Evolutionary conservation across 1,140 invertebrate genomes (phyloP).

Genomic region (Spodoptera frugiperda): DNA sequence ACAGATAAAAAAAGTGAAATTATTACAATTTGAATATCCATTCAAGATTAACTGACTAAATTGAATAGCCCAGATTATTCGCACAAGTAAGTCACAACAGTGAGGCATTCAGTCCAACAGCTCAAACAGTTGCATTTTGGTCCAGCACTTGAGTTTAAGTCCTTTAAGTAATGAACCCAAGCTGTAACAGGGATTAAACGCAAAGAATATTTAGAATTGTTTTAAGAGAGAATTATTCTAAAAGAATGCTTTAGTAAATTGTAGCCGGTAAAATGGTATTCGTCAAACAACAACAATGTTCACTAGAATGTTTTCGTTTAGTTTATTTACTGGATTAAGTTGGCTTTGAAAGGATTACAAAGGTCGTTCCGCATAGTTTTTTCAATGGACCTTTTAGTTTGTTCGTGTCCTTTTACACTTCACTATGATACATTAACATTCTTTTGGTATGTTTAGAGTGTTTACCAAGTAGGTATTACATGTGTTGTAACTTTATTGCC

Average conservation of each 20-base stretch:
- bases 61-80: background rate
- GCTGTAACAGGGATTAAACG: slow-evolving; percentile 6
- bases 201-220: slow-evolving; percentile 44
- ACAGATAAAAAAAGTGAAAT: no score
- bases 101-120: slow-evolving; percentile 13
- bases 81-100: slow-evolving; percentile 2
- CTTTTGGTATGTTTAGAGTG: no score
- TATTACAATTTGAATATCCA: background rate
- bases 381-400: background rate
- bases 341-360: slow-evolving; percentile 6
- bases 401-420: background rate
- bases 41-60: background rate
- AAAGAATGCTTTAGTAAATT: slow-evolving; percentile 38
- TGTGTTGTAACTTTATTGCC: no score
- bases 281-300: slow-evolving; percentile 31
- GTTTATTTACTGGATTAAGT: slow-evolving; percentile 35
- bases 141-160: slow-evolving; percentile 21
- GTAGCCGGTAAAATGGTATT: slow-evolving; percentile 21
- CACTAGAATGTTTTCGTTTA: slow-evolving; percentile 26
- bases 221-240: slow-evolving; percentile 31
- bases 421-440: no score
- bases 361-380: slow-evolving; percentile 24
- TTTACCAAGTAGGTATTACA: no score
- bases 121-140: slow-evolving; percentile 19
- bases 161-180: slow-evolving; percentile 44